Conservation (phyloP, 2,888 invertebrate species). For the Crematogaster levior region DNA sequence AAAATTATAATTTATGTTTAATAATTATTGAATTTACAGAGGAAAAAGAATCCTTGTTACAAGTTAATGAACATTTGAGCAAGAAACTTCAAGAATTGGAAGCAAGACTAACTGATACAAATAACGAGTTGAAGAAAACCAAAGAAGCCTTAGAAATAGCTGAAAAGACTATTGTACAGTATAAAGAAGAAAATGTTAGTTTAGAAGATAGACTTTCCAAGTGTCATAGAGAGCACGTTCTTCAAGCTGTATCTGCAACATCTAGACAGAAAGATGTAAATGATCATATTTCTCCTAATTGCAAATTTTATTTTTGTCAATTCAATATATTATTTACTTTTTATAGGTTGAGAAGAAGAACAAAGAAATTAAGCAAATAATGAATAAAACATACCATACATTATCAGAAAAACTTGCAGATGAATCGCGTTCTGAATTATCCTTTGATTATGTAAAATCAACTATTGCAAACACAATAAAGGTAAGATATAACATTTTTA, state of each 20-base stretch:
- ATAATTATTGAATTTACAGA: conserved; percentile 28
- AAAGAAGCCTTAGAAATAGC: conserved; percentile 63
- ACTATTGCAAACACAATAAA: conserved; percentile 77
- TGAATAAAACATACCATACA: conserved; percentile 78
- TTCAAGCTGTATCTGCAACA: neutral
- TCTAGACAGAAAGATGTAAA: conserved; percentile 56
- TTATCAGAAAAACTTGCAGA: conserved; percentile 75
- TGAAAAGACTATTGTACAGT: conserved; percentile 61
- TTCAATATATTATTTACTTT: conserved; percentile 29
- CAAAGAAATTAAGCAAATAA: conserved; percentile 79
- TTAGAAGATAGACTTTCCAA: conserved; percentile 68
- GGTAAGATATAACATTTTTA: conserved; percentile 67
- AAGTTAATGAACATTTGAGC: conserved; percentile 66
- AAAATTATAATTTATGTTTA: conserved; percentile 24
- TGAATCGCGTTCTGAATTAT: conserved; percentile 71
- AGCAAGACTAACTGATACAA: conserved; percentile 58
- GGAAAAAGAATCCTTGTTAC: conserved; percentile 68
- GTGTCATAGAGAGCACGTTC: conserved; percentile 4
- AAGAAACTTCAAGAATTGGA: conserved; percentile 71
- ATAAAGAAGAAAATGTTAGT: conserved; percentile 65
- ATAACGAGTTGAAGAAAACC: conserved; percentile 63
- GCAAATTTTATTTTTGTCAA: neutral
- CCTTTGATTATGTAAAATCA: conserved; percentile 73
- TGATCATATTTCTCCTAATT: conserved; percentile 1
- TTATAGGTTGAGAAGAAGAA: conserved; percentile 74